Percentiles rank a stretch among this genome's conserved stretches.
Evolutionary conservation across 2,113 vertebrate species (phyloP).

Genomic region (Seriola quinqueradiata): DNA sequence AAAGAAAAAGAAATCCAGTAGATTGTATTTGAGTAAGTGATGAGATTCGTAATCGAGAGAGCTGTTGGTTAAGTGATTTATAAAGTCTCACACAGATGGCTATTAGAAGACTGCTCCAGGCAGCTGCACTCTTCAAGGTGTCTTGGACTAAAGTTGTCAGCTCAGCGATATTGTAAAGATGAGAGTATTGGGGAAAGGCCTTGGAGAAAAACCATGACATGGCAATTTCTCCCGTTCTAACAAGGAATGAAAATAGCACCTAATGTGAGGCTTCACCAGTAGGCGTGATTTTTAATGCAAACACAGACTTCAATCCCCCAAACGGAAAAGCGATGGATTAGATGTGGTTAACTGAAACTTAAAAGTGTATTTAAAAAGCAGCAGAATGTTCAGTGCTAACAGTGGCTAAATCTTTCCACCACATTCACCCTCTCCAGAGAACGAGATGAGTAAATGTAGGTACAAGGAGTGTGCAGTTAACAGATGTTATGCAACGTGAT

Average conservation of each 20-base stretch:
- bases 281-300: conserved; percentile 26
- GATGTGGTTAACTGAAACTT: conserved; percentile 7
- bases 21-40: conserved; percentile 39
- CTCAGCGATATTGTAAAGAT: conserved; percentile 41
- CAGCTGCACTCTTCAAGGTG: conserved; percentile 35
- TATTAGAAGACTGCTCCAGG: conserved; percentile 28
- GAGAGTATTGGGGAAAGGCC: conserved; percentile 12
- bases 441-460: not conserved
- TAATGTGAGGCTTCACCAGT: not conserved
- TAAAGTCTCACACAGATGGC: conserved; percentile 5
- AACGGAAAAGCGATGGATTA: not conserved
- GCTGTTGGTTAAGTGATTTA: conserved; percentile 25
- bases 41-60: conserved; percentile 10
- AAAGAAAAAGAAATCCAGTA: conserved; percentile 11
- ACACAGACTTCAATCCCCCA: not conserved
- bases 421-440: not conserved
- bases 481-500: not conserved
- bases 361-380: conserved; percentile 2
- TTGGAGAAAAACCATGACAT: conserved; percentile 45
- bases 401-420: not conserved
- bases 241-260: conserved; percentile 30
- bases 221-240: conserved; percentile 36
- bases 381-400: not conserved
- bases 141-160: conserved; percentile 44
- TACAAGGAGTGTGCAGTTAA: not conserved